Base-by-base conservation (phyloP, 2,113 vertebrate genomes). In the Petrocephalus microphthalmus region DNA sequence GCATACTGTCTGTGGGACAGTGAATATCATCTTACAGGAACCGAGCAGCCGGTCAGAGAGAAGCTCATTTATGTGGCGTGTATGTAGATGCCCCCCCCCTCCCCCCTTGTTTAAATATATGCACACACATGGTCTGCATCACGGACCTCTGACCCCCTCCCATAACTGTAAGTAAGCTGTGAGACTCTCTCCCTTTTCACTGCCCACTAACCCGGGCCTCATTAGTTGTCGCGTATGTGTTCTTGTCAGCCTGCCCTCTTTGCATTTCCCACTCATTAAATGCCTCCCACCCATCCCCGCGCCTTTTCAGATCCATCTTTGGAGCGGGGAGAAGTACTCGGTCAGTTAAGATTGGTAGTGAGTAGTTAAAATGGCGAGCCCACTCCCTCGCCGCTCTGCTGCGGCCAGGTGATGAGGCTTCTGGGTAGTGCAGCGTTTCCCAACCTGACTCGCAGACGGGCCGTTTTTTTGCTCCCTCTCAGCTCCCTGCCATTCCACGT, bases 351-450 rank as follows among this genome's bases (percentile, higher is more conserved):
- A 83, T 57, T 87, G 33, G 86, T 89, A 89, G 84, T 67, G 56
- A 85, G 45, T 64, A 42, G 45, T 89, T n/a, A 53, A 89, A 88
- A 45, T 92, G 78, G 86, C 90, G 90, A 92, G 87, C 33, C 71
- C 91, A 88, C 91, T 91, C 90, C 90, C 91, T 89, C 87, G 49
- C 49, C 94, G 94, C 94, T 92, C 95, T 93, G 94, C 88, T 90
- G 91, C 93, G 90, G 93, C 91, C 90, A 91, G 93, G 92, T 94
- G 92, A 93, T 91, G 90, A 91, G 92, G 90, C 90, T 93, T 92
- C 90, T 94, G 92, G 94, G 45, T 67, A 67, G 25, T 29, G 25
- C 57, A 10, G 19, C 47, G 42, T 29, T 67, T 29, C 60, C 60
- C 60, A 29, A 67, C 60, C 60, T 29, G 60, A 11, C 2, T n/a